Evolutionary conservation across 92 coral and sea anemone species (phyloP).

Genomic region (Nematostella vectensis): DNA sequence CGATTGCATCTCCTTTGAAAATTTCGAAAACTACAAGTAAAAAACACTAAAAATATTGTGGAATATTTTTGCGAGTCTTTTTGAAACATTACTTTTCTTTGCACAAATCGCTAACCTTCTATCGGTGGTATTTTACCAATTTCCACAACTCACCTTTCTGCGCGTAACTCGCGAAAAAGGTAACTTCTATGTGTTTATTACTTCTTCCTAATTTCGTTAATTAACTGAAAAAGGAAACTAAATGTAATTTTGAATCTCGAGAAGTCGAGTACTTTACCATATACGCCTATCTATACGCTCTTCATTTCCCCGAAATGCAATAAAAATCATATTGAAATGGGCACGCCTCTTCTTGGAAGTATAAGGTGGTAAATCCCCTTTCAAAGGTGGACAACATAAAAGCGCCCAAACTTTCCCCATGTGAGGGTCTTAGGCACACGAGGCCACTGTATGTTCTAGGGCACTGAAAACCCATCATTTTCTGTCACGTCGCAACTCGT

Average conservation of each 20-base stretch:
- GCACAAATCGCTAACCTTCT: no score
- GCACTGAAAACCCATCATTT: slow-evolving; percentile 4
- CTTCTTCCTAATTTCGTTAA: not conserved
- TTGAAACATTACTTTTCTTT: no score
- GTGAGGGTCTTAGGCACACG: no score
- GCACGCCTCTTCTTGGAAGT: no score
- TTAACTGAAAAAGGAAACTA: slow-evolving; percentile 1
- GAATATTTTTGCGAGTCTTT: no score
- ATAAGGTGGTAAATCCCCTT: no score
- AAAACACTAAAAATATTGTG: no score
- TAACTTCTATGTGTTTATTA: not conserved
- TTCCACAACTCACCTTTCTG: not conserved
- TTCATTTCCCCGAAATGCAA: not conserved
- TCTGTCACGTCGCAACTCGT: slow-evolving; percentile 25
- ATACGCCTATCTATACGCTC: not conserved
- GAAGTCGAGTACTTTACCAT: not conserved
- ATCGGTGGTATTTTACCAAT: no score
- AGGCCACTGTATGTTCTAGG: no score
- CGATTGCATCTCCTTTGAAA: not conserved
- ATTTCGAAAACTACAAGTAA: not conserved
- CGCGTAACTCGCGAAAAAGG: not conserved
- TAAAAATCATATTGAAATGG: not conserved
- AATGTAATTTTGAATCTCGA: not conserved
- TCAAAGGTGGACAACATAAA: no score
- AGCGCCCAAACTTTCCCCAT: no score